Evolutionary conservation across 2,113 vertebrate genomes (phyloP).

Genomic region (Otis tarda): DNA sequence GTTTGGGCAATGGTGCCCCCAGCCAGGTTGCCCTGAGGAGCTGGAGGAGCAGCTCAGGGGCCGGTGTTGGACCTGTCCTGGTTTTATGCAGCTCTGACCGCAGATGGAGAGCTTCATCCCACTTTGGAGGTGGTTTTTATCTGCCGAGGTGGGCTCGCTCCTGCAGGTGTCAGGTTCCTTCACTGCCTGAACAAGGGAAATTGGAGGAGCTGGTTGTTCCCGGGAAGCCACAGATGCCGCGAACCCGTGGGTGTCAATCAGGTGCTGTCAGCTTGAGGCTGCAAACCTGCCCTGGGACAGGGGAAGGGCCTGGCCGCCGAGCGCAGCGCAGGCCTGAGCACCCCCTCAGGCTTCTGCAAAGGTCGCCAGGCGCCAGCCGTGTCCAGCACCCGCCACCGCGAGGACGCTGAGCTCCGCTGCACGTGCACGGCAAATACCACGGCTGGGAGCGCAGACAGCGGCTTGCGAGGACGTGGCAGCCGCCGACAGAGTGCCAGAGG

Average conservation of each 20-base stretch:
- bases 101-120: background rate
- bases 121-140: background rate
- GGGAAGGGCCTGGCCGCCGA: background rate
- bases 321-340: background rate
- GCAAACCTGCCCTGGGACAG: background rate
- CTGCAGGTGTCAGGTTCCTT: background rate
- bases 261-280: background rate
- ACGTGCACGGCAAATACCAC: accelerated
- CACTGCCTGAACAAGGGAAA: background rate
- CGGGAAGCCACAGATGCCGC: background rate
- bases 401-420: background rate
- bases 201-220: background rate
- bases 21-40: background rate
- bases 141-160: background rate
- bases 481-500: background rate
- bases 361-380: accelerated
- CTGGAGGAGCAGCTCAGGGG: background rate
- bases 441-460: background rate
- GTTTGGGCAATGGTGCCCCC: background rate
- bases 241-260: accelerated
- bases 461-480: background rate
- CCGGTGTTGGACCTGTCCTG: background rate
- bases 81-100: background rate
- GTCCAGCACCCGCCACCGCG: accelerated
- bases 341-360: background rate